Evolutionary conservation across 2,113 vertebrate genomes (phyloP).

Genomic region (Cavia porcellus): DNA sequence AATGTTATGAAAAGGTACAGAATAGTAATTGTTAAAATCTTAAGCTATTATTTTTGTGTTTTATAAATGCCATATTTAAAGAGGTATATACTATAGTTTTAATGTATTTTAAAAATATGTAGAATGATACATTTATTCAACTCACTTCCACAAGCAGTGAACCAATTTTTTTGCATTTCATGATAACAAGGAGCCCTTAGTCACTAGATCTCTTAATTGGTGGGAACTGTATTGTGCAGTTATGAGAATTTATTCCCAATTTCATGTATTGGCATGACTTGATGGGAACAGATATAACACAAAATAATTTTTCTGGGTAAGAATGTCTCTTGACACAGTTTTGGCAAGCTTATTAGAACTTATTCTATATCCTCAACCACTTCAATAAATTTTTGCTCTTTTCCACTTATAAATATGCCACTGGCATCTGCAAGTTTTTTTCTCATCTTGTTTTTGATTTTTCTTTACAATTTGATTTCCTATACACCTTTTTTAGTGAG

Average conservation of each 20-base stretch:
- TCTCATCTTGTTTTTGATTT: conserved; percentile 53
- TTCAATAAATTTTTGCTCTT: conserved; percentile 42
- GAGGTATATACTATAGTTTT: not conserved
- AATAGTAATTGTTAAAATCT: not conserved
- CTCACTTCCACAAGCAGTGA: not conserved
- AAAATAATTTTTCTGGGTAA: not conserved
- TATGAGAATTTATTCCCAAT: not conserved
- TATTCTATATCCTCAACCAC: conserved; percentile 20
- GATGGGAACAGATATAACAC: conserved; percentile 39
- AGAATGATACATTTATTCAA: not conserved
- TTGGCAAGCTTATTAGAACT: not conserved
- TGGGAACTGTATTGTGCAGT: not conserved
- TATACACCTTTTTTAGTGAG: not conserved
- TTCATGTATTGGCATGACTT: conserved; percentile 7
- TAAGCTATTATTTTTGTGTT: not conserved
- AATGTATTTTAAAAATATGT: conserved; percentile 39
- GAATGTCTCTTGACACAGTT: conserved; percentile 4
- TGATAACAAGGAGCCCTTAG: not conserved
- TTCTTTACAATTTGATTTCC: not conserved
- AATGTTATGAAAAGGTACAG: not conserved
- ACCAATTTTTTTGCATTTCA: not conserved
- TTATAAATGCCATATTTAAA: not conserved
- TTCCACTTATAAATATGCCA: conserved; percentile 31
- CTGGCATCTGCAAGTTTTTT: not conserved
- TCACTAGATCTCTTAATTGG: not conserved